Base-by-base conservation (phyloP, 2,888 invertebrate species). In the Ormia ochracea region DNA sequence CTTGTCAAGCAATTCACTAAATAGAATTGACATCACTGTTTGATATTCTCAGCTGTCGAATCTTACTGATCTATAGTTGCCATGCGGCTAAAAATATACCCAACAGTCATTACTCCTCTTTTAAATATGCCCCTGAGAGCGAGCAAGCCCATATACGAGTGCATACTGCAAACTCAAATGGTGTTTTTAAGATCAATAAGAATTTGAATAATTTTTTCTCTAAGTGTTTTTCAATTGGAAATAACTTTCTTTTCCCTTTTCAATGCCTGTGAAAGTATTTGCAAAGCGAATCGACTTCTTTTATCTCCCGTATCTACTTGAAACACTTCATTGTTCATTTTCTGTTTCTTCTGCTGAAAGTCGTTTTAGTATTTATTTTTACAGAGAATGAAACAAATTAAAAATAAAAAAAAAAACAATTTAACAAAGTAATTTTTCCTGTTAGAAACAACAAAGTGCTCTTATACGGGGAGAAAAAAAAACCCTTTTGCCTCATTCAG, bases 401-500 rank as follows among this genome's bases (percentile, higher is more conserved):
- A 1, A 36, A n/a, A 10, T 17, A 54, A 45, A n/a, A 7, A 23
- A n/a, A n/a, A n/a, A n/a, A n/a, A n/a, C n/a, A n/a, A 23, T 36
- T 28, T 41, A 56, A 41, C 19, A 28, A 66, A 59, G 59, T 59
- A 26, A 59, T 72, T 66, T 41, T 66, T 50, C 50, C 41, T 41
- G 48, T 70, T 59, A 28, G 23, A 14, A 66, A 58, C 17, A 73
- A 61, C 38, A 66, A 72, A 9, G 4, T 2, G n/a, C n/a, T n/a
- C n/a, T n/a, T n/a, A 21, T 2, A 4, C 1, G 54, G 12, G 1
- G n/a, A 43, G 12, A 52, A 38, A 26, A 36, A 19, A 33, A 31
- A 50, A 9, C 10, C 19, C 6, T 38, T 9, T 23, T 61, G 45
- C 61, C 63, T 65, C 43, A 31, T 70, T 59, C 31, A 70, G 59